Evolutionary conservation across 2,888 invertebrate genomes (phyloP).

Genomic region (Limnephilus rhombicus): DNA sequence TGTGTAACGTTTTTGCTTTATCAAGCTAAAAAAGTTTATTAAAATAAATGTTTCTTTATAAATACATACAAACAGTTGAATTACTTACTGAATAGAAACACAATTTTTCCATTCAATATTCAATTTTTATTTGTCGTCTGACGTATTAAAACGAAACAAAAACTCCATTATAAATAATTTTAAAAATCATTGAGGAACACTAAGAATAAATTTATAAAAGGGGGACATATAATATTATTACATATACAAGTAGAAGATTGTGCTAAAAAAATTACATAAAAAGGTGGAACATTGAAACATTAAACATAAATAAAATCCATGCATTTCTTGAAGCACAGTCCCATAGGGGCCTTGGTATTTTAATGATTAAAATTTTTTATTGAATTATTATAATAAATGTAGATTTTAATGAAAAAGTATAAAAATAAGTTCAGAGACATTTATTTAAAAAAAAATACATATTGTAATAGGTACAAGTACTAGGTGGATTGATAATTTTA

Average conservation of each 20-base stretch:
- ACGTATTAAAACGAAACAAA: background rate
- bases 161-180: background rate
- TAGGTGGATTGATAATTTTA: no score
- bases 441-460: background rate
- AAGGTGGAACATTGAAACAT: background rate
- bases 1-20: background rate
- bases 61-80: background rate
- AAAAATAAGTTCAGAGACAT: background rate
- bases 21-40: background rate
- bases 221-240: conserved; percentile 8
- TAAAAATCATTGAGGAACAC: background rate
- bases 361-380: background rate
- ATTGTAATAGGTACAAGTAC: no score
- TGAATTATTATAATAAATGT: background rate
- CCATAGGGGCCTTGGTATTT: background rate
- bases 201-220: background rate
- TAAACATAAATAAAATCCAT: conserved; percentile 5
- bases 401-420: background rate
- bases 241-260: conserved; percentile 9
- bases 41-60: no score
- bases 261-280: conserved; percentile 6
- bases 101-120: background rate
- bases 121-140: conserved; percentile 13
- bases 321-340: background rate
- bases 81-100: background rate